Evolutionary conservation across 2,113 vertebrate species (phyloP).

Genomic region (Poeciliopsis prolifica): DNA sequence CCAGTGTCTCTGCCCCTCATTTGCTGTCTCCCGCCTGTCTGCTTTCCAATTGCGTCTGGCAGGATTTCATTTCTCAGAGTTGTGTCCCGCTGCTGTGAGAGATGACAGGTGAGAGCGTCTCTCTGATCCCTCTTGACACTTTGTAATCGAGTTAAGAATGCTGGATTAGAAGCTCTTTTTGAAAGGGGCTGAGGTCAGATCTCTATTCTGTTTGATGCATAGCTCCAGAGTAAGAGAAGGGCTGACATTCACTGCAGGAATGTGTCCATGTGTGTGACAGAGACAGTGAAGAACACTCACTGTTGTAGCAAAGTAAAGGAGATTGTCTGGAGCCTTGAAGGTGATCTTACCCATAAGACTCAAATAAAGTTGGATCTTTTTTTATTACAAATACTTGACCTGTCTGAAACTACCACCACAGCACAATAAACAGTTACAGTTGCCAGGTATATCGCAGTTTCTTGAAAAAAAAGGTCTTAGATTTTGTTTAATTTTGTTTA

Average conservation of each 20-base stretch:
- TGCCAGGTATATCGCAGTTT: neutral
- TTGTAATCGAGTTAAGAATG: constrained; percentile 82
- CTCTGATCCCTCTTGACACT: constrained; percentile 78
- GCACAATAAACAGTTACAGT: neutral
- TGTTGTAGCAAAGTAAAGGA: constrained; percentile 20
- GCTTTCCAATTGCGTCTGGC: constrained; percentile 8
- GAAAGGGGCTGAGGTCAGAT: constrained; percentile 68
- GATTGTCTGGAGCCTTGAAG: constrained; percentile 29
- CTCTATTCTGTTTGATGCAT: constrained; percentile 61
- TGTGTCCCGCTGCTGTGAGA: constrained; percentile 49
- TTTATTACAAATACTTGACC: constrained; percentile 1
- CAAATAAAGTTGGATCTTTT: neutral
- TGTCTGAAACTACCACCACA: neutral
- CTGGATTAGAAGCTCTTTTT: constrained; percentile 77
- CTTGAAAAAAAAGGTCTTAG: neutral
- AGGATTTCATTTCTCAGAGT: constrained; percentile 30
- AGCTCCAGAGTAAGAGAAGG: constrained; percentile 55
- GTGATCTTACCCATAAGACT: neutral
- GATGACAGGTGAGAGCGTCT: constrained; percentile 83
- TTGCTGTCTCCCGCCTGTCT: constrained; percentile 5
- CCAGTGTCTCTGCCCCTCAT: constrained; percentile 13
- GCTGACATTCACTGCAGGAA: constrained; percentile 59
- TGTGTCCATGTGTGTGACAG: constrained; percentile 31
- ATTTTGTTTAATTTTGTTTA: neutral
- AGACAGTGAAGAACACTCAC: constrained; percentile 19